These are phyloP conservation scores for Chrysochloris asiatica DNA, from an alignment of 2,113 vertebrate species.

Conservation along the genomic window DNA sequence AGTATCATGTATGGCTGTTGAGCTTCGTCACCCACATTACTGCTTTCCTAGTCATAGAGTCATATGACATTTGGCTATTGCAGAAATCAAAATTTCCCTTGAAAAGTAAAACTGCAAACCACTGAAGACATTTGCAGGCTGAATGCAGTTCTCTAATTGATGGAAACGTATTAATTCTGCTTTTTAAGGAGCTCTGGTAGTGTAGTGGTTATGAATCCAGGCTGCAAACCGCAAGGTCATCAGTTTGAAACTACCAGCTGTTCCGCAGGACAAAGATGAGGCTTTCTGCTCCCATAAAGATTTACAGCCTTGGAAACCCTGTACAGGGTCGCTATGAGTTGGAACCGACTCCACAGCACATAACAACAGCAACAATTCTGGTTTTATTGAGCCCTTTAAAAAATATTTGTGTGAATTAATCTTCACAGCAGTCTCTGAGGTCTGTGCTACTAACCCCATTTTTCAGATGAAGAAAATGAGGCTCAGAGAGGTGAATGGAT, in stretches of 20 bases:
- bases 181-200: too few relatives aligned
- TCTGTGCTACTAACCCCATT: slow-evolving; percentile 63
- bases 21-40: slow-evolving; percentile 16
- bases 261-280: too few relatives aligned
- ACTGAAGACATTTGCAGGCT: slow-evolving; percentile 12
- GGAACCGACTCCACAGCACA: too few relatives aligned
- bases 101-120: slow-evolving; percentile 47
- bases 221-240: too few relatives aligned
- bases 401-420: slow-evolving; percentile 49
- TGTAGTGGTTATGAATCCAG: too few relatives aligned
- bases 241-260: too few relatives aligned
- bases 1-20: not conserved
- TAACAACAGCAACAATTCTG: too few relatives aligned
- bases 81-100: slow-evolving; percentile 59
- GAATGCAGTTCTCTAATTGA: not conserved
- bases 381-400: slow-evolving; percentile 47
- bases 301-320: too few relatives aligned
- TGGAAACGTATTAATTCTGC: slow-evolving; percentile 36
- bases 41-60: not conserved
- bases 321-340: too few relatives aligned
- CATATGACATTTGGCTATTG: not conserved
- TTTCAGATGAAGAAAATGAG: slow-evolving; percentile 51
- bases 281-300: too few relatives aligned
- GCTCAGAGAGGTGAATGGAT: not conserved
- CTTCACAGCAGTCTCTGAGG: not conserved